phyloP scores from a whole-genome alignment of 2,888 invertebrate species.

The Andrena bicolor region DNA sequence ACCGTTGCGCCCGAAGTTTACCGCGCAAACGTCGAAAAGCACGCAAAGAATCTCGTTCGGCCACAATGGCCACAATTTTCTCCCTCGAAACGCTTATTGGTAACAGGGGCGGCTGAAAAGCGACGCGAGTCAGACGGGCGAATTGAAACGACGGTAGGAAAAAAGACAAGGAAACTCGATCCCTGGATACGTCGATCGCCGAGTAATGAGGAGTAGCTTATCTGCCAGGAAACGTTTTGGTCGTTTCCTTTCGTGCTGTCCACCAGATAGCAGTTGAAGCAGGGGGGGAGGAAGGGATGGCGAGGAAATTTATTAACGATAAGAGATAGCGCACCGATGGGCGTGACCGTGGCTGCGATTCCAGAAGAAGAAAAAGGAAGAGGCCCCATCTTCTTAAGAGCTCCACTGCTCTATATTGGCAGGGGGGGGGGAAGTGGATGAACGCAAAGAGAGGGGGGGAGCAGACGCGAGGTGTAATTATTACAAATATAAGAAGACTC shows the following conservation, averaged over 20 bases:
- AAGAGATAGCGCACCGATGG: constrained; percentile 60
- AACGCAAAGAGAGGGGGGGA: constrained; percentile 25
- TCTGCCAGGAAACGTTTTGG: neutral
- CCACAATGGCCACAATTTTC: constrained; percentile 19
- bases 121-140: neutral
- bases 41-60: no score
- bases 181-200: constrained; percentile 11
- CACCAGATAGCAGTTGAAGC: constrained; percentile 6
- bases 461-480: constrained; percentile 69
- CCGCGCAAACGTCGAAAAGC: no score
- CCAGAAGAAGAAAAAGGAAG: constrained; percentile 20
- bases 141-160: constrained; percentile 13
- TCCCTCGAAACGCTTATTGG: neutral
- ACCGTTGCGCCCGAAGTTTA: no score
- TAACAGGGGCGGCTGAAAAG: constrained; percentile 16
- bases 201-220: constrained; percentile 20
- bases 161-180: neutral
- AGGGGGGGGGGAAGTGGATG: no score
- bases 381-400: constrained; percentile 3
- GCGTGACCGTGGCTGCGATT: constrained; percentile 53
- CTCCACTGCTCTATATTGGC: constrained; percentile 35
- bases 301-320: constrained; percentile 69
- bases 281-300: neutral
- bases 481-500: constrained; percentile 73
- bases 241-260: constrained; percentile 21